Evolutionary conservation across 2,113 vertebrate genomes (phyloP).

Genomic region (Capra hircus): DNA sequence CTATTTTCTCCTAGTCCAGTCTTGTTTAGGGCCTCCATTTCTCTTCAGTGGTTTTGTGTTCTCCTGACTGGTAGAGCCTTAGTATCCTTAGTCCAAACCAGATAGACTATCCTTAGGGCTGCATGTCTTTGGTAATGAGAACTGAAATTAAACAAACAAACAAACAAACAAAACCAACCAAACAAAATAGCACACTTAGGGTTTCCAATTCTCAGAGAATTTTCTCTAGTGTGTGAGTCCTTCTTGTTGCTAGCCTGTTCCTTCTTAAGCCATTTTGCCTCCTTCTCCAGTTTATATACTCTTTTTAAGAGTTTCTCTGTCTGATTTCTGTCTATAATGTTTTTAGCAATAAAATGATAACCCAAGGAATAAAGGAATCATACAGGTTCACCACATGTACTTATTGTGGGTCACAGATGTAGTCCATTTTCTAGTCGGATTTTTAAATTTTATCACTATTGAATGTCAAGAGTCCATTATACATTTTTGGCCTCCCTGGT

Average conservation of each 20-base stretch:
- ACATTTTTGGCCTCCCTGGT: not conserved
- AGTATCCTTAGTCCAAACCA: slow-evolving; percentile 92
- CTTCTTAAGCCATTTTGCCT: slow-evolving; percentile 79
- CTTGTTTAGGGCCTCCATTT: slow-evolving; percentile 89
- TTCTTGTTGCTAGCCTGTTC: slow-evolving; percentile 56
- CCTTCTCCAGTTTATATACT: slow-evolving; percentile 83
- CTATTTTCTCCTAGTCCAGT: slow-evolving; percentile 87
- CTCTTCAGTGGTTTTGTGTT: slow-evolving; percentile 96
- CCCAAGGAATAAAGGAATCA: not conserved
- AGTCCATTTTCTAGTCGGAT: not conserved
- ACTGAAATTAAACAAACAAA: slow-evolving; percentile 78
- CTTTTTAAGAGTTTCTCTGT: slow-evolving; percentile 70
- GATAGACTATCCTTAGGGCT: slow-evolving; percentile 86
- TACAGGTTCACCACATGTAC: not conserved
- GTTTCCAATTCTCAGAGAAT: not conserved
- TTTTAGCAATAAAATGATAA: slow-evolving; percentile 7
- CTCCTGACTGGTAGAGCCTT: slow-evolving; percentile 94
- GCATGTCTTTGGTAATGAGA: slow-evolving; percentile 83
- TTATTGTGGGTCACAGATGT: not conserved
- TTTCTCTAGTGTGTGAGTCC: not conserved
- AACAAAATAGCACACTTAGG: slow-evolving; percentile 71
- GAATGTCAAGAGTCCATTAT: not conserved
- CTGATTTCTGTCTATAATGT: not conserved
- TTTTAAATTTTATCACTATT: not conserved
- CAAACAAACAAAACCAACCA: not conserved